Evolutionary conservation across 2,113 vertebrate genomes (phyloP).

Genomic region (Aptenodytes forsteri): DNA sequence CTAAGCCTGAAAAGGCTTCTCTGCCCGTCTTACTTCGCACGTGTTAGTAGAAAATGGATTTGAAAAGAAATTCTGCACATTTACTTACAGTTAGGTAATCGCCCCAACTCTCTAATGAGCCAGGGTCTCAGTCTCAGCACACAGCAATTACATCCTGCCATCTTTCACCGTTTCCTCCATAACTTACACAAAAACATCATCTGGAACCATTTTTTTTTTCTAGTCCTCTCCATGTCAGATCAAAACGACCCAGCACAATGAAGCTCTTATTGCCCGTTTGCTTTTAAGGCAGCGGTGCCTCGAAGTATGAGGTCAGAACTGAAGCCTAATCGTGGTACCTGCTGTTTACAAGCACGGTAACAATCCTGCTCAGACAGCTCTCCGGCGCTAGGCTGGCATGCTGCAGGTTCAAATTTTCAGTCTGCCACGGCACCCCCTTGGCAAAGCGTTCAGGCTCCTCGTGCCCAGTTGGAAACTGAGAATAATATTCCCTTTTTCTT

Average conservation of each 20-base stretch:
- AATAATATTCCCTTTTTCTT: neutral
- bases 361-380: neutral
- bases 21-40: neutral
- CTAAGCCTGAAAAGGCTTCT: neutral
- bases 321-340: accelerated
- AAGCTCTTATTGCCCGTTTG: neutral
- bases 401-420: neutral
- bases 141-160: neutral
- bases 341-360: neutral
- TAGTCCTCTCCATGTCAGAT: neutral
- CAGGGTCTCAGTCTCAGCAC: neutral
- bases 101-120: neutral
- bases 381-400: neutral
- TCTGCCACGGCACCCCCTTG: neutral
- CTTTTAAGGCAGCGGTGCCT: neutral
- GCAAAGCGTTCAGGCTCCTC: neutral
- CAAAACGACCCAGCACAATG: accelerated
- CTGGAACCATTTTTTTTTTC: neutral
- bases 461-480: neutral
- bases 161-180: neutral
- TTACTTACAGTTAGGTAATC: neutral
- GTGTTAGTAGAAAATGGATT: accelerated
- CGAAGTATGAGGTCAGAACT: neutral
- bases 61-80: neutral
- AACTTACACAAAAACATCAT: neutral